Base-by-base conservation (phyloP, 1,140 invertebrate genomes). In the Drosophila aff. region DNA sequence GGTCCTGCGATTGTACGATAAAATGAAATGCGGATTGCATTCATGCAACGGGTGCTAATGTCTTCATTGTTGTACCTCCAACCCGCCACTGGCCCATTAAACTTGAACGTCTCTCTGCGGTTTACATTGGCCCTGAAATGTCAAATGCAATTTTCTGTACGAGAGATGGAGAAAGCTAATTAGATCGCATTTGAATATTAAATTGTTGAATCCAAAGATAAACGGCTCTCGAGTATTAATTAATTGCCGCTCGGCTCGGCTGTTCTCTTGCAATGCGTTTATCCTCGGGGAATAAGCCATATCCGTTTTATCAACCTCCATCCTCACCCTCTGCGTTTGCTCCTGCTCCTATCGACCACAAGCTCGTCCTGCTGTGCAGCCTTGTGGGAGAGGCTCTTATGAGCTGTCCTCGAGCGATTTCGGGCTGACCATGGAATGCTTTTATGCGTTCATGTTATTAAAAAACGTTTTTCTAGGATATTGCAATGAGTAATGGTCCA, bases 21-120 rank as follows among this genome's bases (percentile, higher is more conserved):
- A 55, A 77, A 61, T 68, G 47, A 77, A 68, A 78, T 68, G 75
- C 49, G 49, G 43, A 77, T 59, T 58, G 76, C 76, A 79, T 79
- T 77, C 57, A 57, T 47, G 72, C 44, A 38, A 44, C 21, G 57
- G 31, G 57, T 69, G 75, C 57, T 69, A 78, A 78, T 69, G 57
- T 52, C 75, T 68, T 33, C 50, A 62, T 77, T 77, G 73, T 76
- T 47, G 62, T 50, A 47, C 52, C 16, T 26, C 23, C 3, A 23
- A 26, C 33, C 13, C 6, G 2, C 10, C 4, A n/a, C 44, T 49
- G 47, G 47, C 23, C 47, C 64, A 76, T 75, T 76, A 75, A 76
- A 64, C 43, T 16, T 38, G 33, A 74, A 46, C 46, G 28, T 58
- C 33, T 26, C 67, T 33, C 57, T 38, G 69, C 26, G 55, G 18